Evolutionary conservation across 2,888 invertebrate genomes (phyloP), one percentile per base, ranked within the genome.

Genomic region (Trichacis sp.): DNA sequence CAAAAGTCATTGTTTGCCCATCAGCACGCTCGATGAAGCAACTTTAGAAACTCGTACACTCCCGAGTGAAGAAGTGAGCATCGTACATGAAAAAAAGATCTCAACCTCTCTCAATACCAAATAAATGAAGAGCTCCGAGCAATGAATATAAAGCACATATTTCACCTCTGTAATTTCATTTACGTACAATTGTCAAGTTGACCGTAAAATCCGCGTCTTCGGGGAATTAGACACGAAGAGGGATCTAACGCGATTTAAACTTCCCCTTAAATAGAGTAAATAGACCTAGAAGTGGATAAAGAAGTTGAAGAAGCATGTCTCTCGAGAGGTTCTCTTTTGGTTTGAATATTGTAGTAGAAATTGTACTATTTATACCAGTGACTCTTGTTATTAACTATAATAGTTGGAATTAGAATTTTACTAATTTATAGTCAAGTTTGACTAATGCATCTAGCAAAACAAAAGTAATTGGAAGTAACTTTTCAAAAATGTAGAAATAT

Each of bases 11-110:
- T 45, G 45, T 45, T 45, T 19, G 45, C 45, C 20, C 6, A n/a
- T 45, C 45, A 45, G 9, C 20, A 45, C 20, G 45, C 45, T 45
- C 20, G 45, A 12, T n/a, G 20, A 12, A 45, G 20, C 45, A 45
- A 45, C 45, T 45, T 45, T 19, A 19, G 45, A 19, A 36, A 19
- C 12, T 45, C 45, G 45, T 19, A 19, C 19, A 15, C 11, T 45
- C 20, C 5, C 2, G n/a, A 40, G 40, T 40, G 40, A 40, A 18
- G 19, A 45, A 45, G 20, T 45, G 45, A 45, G 45, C 45, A 45
- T 45, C 45, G 20, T 20, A 40, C 20, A 18, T 18, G 12, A 45
- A 45, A 19, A 24, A 45, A 19, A 45, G 20, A 45, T 18, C 45
- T 45, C n/a, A 45, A 18, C 20, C 14, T 45, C 14, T 9, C 12